A percentile compares a stretch with the other conserved stretches of the same genome.
Conservation (phyloP, 2,888 invertebrate species). For the Mythimna loreyi region DNA sequence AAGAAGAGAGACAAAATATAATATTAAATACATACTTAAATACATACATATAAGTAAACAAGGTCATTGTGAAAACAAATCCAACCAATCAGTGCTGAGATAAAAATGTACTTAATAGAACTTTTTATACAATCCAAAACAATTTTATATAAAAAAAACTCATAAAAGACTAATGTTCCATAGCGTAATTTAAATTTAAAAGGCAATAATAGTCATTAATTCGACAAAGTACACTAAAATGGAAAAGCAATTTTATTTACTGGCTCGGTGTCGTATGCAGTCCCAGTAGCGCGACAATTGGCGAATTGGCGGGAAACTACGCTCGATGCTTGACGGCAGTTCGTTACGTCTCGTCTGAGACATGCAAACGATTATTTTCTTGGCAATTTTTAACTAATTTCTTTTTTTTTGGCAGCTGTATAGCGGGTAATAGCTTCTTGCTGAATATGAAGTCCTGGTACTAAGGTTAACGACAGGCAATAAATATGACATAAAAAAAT, state of each 20-base stretch:
- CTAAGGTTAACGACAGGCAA: neutral
- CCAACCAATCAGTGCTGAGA: too few species aligned
- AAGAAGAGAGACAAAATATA: too few species aligned
- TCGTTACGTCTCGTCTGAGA: conserved; percentile 54
- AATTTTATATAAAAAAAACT: neutral
- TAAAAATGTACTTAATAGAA: too few species aligned
- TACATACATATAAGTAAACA: too few species aligned
- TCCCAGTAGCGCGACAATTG: conserved; percentile 24
- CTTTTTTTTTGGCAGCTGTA: conserved; percentile 11
- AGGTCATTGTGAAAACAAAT: too few species aligned
- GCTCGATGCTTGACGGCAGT: conserved; percentile 47
- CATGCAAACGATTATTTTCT: conserved; percentile 48
- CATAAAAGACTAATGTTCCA: conserved; percentile 11
- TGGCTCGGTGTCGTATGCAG: conserved; percentile 45
- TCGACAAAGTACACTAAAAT: conserved; percentile 36
- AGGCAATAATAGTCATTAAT: conserved; percentile 31
- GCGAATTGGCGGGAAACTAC: conserved; percentile 24
- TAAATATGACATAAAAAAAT: neutral
- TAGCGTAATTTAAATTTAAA: conserved; percentile 29
- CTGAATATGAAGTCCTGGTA: conserved; percentile 30
- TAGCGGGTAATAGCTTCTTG: conserved; percentile 10
- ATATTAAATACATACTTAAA: too few species aligned
- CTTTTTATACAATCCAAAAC: too few species aligned
- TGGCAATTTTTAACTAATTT: conserved; percentile 26
- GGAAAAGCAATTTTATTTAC: conserved; percentile 18